Conservation (phyloP, 30 jellyfish, hydroid and myxozoan genomes). For the Rhopilema esculentum region DNA sequence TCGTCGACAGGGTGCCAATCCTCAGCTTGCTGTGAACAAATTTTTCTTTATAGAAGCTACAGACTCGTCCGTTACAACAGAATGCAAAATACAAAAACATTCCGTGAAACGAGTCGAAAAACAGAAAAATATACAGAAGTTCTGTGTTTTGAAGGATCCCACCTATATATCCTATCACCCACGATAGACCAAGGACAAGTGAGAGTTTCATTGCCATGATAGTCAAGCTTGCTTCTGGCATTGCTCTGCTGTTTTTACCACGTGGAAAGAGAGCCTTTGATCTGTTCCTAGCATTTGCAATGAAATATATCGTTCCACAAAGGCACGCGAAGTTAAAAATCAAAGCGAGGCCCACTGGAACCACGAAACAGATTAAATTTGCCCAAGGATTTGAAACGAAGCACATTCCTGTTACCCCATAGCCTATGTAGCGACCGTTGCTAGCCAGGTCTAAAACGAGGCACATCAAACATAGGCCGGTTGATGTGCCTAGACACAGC, state of each 20-base stretch:
- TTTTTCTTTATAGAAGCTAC: constrained; percentile 20
- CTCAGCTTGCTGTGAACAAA: neutral
- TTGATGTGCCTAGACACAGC: constrained; percentile 18
- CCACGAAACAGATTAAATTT: constrained; percentile 19
- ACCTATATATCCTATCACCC: constrained; percentile 69
- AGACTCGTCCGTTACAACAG: constrained; percentile 60
- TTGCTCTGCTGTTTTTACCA: neutral
- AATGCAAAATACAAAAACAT: constrained; percentile 51
- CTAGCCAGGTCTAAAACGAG: constrained; percentile 14
- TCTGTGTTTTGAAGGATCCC: neutral
- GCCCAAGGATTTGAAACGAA: constrained; percentile 47
- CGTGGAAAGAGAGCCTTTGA: constrained; percentile 23
- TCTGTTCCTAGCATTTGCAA: constrained; percentile 28
- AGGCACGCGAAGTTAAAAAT: constrained; percentile 48
- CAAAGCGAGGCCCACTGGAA: constrained; percentile 49
- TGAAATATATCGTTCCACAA: constrained; percentile 24
- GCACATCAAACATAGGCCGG: constrained; percentile 19
- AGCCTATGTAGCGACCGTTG: constrained; percentile 16
- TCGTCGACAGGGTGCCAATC: neutral
- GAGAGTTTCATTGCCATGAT: constrained; percentile 57
- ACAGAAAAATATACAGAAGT: constrained; percentile 23
- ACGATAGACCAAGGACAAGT: constrained; percentile 29
- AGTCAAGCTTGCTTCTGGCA: constrained; percentile 46
- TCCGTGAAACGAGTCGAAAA: constrained; percentile 61
- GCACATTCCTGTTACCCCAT: constrained; percentile 41